Base-by-base conservation (phyloP, 2,888 invertebrate genomes). In the Cryptocephalus moraei region DNA sequence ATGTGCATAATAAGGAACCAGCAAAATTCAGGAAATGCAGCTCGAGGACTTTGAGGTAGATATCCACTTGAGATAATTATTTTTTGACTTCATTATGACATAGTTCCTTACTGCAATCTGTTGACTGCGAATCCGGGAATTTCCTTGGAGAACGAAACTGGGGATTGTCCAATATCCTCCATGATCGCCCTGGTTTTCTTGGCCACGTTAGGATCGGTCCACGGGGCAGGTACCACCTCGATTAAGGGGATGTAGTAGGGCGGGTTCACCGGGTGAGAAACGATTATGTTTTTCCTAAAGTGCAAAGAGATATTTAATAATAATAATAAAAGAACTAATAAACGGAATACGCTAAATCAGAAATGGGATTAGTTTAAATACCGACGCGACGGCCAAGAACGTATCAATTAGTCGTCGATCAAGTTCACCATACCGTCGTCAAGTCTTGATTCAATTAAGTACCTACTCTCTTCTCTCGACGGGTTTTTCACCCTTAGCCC, bases 191-290 rank as follows among this genome's bases (percentile, higher is more conserved):
- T 79, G 0, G 92, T 87, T 65, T 80, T 83, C 41, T 74, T 73
- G 1, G 86, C 79, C 9, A 91, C 81, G 51, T 84, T 84, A 0
- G 82, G 76, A 44, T 84, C 81, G 0, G 96, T 96, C 91, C 92
- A 94, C 4, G 92, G 90, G 0, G 94, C 90, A 0, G 95, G 95
- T 0, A 95, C 90, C 10, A 97, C 76, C 74, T 97, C 96, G 1
- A 94, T 91, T 40, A 96, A 73, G 0, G 94, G 93, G 22, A 94
- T 91, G 67, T 92, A 95, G 69, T 95, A 95, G 0, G 96, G 96
- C 6, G 96, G 96, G 69, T 96, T 96, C 2, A 94, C 91, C 70
- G 95, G 96, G 72, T 96, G 95, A 0, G 90, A 88, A 10, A 94
- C 90, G 43, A 91, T 77, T 32, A 86, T 76, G 74, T 87, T 77